These are phyloP conservation scores for Nipponia nippon DNA, from an alignment of 2,113 vertebrate species.

Conservation along the genomic window DNA sequence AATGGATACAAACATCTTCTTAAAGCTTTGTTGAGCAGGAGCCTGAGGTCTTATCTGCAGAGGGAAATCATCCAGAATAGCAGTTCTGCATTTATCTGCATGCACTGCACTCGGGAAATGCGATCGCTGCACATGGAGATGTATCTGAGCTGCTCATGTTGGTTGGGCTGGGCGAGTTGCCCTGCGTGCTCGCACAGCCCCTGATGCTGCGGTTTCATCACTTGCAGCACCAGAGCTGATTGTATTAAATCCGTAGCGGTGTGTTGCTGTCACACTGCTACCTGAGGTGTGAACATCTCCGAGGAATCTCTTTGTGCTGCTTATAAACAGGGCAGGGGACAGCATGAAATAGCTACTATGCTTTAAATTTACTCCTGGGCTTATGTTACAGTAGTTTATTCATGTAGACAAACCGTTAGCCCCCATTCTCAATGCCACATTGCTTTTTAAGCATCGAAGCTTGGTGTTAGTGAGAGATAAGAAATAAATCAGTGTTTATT, in stretches of 20 bases:
- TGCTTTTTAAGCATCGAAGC: neutral
- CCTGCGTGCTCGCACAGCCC: fast-evolving
- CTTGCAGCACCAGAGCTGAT: neutral
- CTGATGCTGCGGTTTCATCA: neutral
- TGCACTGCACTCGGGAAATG: neutral
- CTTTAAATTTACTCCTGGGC: neutral
- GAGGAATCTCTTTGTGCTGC: neutral
- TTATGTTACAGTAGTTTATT: neutral
- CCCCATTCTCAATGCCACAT: neutral
- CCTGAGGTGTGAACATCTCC: neutral
- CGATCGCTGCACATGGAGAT: neutral
- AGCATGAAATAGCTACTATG: neutral
- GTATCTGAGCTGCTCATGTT: neutral
- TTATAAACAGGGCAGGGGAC: neutral
- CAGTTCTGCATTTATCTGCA: neutral
- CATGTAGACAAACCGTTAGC: fast-evolving
- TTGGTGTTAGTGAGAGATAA: neutral
- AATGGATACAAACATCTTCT: neutral
- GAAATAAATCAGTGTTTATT: neutral
- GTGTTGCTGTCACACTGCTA: neutral
- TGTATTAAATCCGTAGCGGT: fast-evolving
- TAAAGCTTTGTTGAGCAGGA: neutral
- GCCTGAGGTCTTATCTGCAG: neutral
- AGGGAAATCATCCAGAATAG: neutral
- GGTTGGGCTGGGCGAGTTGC: neutral